Conservation (phyloP, 1,140 invertebrate genomes). For the Neodiprion lecontei region DNA sequence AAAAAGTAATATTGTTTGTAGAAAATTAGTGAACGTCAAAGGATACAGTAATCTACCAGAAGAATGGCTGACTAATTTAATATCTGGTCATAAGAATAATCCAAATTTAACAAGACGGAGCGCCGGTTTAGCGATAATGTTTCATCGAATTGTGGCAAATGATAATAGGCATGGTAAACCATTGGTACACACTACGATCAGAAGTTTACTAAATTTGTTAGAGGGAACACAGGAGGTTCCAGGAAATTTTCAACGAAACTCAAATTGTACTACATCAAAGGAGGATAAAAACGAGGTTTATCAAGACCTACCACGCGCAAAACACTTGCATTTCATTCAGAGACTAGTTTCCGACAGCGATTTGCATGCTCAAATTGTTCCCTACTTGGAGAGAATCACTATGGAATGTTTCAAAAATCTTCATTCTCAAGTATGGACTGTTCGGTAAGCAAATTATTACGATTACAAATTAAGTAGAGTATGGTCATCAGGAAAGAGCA, state of each 20-base stretch:
- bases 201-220: constrained; percentile 40
- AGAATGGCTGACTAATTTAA: constrained; percentile 39
- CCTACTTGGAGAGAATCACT: constrained; percentile 57
- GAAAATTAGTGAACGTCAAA: constrained; percentile 35
- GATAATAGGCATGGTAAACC: constrained; percentile 63
- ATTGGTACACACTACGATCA: constrained; percentile 53
- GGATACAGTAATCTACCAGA: constrained; percentile 37
- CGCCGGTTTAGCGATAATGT: constrained; percentile 79
- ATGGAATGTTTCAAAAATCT: constrained; percentile 62
- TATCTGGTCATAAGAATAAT: constrained; percentile 28
- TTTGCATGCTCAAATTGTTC: constrained; percentile 55
- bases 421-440: constrained; percentile 63
- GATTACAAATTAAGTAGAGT: neutral
- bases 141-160: constrained; percentile 74
- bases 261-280: neutral
- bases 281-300: constrained; percentile 22
- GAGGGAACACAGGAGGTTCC: constrained; percentile 5
- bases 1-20: constrained; percentile 26
- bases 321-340: constrained; percentile 65
- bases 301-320: constrained; percentile 47
- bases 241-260: neutral
- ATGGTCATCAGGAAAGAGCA: constrained; percentile 17
- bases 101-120: constrained; percentile 73
- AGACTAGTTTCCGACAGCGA: constrained; percentile 62
- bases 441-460: constrained; percentile 51